phyloP scores from a whole-genome alignment of 2,113 vertebrate species.

The Mustela nigripes region DNA sequence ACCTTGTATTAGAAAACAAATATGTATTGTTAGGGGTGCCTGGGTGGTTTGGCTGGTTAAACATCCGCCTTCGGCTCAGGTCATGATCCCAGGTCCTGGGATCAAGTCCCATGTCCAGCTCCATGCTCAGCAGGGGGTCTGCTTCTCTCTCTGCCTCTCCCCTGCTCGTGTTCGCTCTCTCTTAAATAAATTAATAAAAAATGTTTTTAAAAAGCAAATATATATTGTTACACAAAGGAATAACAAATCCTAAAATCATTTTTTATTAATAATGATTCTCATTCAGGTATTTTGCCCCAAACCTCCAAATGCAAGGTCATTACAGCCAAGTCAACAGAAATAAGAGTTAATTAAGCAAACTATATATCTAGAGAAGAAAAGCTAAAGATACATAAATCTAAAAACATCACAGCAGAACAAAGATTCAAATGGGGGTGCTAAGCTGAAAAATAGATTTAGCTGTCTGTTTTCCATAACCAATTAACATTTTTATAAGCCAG shows the following conservation, averaged over 20 bases:
- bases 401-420: background rate
- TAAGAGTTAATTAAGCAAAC: background rate
- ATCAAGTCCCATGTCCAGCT: background rate
- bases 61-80: background rate
- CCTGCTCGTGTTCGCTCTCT: background rate
- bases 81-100: background rate
- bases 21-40: background rate
- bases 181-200: background rate
- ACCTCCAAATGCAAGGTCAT: slow-evolving; percentile 14
- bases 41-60: background rate
- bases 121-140: background rate
- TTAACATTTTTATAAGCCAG: slow-evolving; percentile 36
- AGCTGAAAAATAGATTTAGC: background rate
- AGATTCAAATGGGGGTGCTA: background rate
- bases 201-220: background rate
- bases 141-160: background rate
- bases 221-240: background rate
- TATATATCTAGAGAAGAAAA: background rate
- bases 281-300: background rate
- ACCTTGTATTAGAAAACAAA: background rate
- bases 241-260: background rate
- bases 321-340: slow-evolving; percentile 21
- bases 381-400: background rate
- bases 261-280: slow-evolving; percentile 52
- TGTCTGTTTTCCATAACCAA: slow-evolving; percentile 50